These are phyloP conservation scores for Melieria omissa DNA, from an alignment of 2,888 invertebrate genomes.

Conservation along the genomic window DNA sequence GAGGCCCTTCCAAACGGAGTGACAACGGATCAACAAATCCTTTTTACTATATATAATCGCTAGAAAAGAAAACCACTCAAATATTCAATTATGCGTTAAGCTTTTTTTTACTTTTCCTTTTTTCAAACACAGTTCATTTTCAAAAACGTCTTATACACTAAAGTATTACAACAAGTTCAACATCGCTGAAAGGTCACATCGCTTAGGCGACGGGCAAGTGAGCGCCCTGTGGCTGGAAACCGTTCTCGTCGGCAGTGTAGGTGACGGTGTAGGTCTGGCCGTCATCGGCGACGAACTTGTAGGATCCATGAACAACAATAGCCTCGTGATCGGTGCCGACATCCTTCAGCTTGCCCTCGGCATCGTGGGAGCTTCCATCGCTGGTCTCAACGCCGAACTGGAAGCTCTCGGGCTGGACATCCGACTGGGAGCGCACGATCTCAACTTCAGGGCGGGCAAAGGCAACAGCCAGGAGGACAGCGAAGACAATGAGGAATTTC, in stretches of 20 bases:
- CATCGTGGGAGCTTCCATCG: conserved; percentile 32
- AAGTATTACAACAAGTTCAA: no score
- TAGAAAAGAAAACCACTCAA: no score
- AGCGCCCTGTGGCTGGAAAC: conserved; percentile 66
- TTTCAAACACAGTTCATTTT: no score
- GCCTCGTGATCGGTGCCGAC: conserved; percentile 37
- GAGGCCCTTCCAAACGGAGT: no score
- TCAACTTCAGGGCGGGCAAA: conserved; percentile 52
- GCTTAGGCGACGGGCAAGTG: conserved; percentile 50
- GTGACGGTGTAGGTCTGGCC: conserved; percentile 64
- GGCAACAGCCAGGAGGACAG: conserved; percentile 50
- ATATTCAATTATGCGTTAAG: no score
- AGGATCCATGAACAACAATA: conserved; percentile 35
- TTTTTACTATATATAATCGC: no score
- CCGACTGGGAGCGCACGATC: conserved; percentile 59
- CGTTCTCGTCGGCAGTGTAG: conserved; percentile 69
- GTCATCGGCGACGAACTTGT: conserved; percentile 36
- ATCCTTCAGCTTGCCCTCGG: conserved; percentile 29
- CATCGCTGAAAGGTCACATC: no score
- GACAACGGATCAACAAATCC: not conserved
- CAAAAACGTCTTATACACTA: no score
- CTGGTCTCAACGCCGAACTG: conserved; percentile 50
- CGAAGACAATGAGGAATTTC: conserved; percentile 53
- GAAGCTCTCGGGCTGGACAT: conserved; percentile 71
- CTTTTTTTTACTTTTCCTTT: no score